A percentile compares a stretch with the other conserved stretches of the same genome.
Conservation (phyloP, 2,797 vertebrate species). For the Myoxocephalus aenaeus region DNA sequence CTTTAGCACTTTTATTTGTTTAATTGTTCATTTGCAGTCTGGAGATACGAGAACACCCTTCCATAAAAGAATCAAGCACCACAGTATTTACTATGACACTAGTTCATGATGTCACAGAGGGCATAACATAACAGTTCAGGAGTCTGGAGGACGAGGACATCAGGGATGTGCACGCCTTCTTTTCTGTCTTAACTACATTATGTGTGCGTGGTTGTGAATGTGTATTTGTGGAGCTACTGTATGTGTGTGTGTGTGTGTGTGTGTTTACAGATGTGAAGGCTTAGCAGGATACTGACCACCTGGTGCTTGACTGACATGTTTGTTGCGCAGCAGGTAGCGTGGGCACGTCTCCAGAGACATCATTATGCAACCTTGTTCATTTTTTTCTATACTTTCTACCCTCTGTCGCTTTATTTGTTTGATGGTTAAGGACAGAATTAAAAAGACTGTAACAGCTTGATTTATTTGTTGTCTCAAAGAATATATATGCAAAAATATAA, state of each 20-base stretch:
- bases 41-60: not conserved
- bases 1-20: not conserved
- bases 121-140: not conserved
- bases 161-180: conserved; percentile 7
- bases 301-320: conserved; percentile 75
- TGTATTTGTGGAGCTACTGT: conserved; percentile 18
- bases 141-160: conserved; percentile 24
- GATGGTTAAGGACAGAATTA: conserved; percentile 48
- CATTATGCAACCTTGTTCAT: conserved; percentile 60
- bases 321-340: conserved; percentile 52
- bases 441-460: conserved; percentile 13
- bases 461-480: conserved; percentile 2
- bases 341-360: conserved; percentile 54
- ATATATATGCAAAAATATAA: no score
- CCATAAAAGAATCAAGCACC: conserved; percentile 4
- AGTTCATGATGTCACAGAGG: not conserved
- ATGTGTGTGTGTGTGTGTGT: conserved; percentile 34
- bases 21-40: not conserved
- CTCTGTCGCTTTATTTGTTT: conserved; percentile 38
- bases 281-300: conserved; percentile 66
- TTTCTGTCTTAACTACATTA: conserved; percentile 31
- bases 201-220: not conserved
- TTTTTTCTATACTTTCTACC: conserved; percentile 29
- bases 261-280: conserved; percentile 62
- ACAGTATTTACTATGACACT: not conserved